These are phyloP conservation scores for Tyto alba DNA, from an alignment of 2,113 vertebrate genomes.

Conservation along the genomic window DNA sequence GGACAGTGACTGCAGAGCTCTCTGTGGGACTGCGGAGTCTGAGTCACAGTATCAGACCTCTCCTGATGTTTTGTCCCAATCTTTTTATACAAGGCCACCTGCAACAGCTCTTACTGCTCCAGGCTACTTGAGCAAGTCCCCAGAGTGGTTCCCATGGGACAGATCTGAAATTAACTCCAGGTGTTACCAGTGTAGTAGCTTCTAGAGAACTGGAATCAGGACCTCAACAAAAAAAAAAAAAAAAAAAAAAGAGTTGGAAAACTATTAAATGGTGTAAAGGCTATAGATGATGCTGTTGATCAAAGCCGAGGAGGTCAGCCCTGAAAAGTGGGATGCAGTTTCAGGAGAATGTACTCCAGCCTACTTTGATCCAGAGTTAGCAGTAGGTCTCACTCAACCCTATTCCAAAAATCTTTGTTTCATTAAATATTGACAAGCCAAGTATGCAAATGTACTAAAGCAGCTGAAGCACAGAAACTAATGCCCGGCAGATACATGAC, in stretches of 20 bases:
- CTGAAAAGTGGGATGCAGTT: accelerated
- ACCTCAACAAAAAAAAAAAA: background rate
- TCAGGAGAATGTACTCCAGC: background rate
- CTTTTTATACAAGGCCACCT: background rate
- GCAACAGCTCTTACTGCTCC: background rate
- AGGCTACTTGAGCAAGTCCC: background rate
- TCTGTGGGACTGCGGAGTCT: background rate
- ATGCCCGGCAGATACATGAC: accelerated
- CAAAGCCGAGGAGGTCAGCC: background rate
- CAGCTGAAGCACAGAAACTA: background rate
- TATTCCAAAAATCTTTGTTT: background rate
- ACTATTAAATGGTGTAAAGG: background rate
- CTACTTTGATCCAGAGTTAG: background rate
- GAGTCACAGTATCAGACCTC: background rate
- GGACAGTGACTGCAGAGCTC: background rate
- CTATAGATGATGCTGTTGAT: background rate
- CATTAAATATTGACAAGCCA: background rate
- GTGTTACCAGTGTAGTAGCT: background rate
- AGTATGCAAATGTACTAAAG: background rate
- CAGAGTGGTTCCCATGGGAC: background rate
- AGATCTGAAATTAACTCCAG: background rate
- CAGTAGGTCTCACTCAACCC: background rate
- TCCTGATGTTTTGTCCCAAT: background rate
- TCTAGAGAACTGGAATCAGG: background rate
- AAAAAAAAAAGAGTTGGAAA: background rate